Evolutionary conservation across 2,113 vertebrate genomes (phyloP), one percentile per base, ranked within the genome.

Genomic region (Chlamydotis undulata): DNA sequence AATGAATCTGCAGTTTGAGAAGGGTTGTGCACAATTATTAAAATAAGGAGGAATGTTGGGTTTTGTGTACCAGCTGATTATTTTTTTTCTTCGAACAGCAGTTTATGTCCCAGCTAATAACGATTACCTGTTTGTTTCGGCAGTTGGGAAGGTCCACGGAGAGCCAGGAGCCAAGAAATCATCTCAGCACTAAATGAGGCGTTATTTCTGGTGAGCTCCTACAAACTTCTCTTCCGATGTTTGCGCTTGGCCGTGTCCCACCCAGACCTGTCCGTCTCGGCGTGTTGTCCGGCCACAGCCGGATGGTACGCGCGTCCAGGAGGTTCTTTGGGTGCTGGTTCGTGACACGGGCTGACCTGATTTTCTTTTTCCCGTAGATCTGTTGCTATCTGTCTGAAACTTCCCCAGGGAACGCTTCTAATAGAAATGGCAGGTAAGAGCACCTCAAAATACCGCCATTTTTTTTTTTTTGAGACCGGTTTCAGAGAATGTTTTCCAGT

Each of bases 381-480:
- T 35, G 13, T 55, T 87, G 55, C 52, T 78, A 1, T 63, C 45
- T 84, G 73, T 74, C 19, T 82, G 71, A 77, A 76, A 10, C 43
- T 67, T 81, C 71, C 2, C n/a, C 41, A 28, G 61, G 75, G 65
- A 87, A 23, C 74, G 15, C 41, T 73, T 11, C 19, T 22, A 4
- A 7, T 3, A 80, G 61, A 71, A 63, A 97, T 97, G 97, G 94
- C 97, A 97, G 97, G 97, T 97, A 95, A 97, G 96, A 50, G 37
- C 93, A 25, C 29, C 63, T 60, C 31, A 31, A 19, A 57, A 23
- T 4, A 1, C 15, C 11, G 24, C 52, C 39, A 39, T 41, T 41
- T 41, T 41, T 41, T 41, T 41, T 41, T 41, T 41, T 41, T 39
- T 39, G 50, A n/a, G n/a, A 22, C 21, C 12, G 10, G 56, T 59